Conservation (phyloP, 2,888 invertebrate genomes). For the Standfussiana lucernea region DNA sequence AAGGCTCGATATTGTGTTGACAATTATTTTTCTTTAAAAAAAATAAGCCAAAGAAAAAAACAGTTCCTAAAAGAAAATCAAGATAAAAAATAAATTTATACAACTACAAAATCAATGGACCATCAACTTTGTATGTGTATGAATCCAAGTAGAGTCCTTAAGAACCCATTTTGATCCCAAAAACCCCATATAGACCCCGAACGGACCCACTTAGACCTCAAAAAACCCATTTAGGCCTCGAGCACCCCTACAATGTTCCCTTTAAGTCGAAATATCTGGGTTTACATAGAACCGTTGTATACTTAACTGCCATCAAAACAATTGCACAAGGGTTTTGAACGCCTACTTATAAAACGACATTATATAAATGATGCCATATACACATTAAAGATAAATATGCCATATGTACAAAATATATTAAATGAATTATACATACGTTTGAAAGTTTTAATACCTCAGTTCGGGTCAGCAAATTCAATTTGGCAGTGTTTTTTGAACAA, state of each 20-base stretch:
- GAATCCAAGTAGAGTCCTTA: not conserved
- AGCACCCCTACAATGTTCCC: not conserved
- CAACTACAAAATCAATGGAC: not conserved
- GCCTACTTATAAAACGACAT: not conserved
- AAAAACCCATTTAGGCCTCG: not conserved
- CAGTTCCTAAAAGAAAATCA: not conserved
- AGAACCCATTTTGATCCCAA: not conserved
- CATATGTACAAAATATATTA: constrained; percentile 45
- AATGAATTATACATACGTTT: constrained; percentile 18
- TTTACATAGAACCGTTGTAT: not conserved
- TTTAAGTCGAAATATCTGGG: not conserved
- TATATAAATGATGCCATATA: constrained; percentile 39
- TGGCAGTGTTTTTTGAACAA: not conserved
- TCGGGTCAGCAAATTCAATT: not conserved
- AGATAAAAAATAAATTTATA: not conserved
- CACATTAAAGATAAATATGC: constrained; percentile 27
- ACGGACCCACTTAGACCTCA: too few species aligned
- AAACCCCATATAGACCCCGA: too few species aligned
- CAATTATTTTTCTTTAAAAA: too few species aligned
- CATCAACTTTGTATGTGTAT: not conserved
- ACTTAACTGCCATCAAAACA: not conserved
- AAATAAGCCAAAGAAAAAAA: not conserved
- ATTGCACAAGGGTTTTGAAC: constrained; percentile 35
- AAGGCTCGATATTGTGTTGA: not conserved
- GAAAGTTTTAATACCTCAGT: not conserved